Evolutionary conservation across 2,888 invertebrate genomes (phyloP).

Genomic region (Apomyelois bistriatella): DNA sequence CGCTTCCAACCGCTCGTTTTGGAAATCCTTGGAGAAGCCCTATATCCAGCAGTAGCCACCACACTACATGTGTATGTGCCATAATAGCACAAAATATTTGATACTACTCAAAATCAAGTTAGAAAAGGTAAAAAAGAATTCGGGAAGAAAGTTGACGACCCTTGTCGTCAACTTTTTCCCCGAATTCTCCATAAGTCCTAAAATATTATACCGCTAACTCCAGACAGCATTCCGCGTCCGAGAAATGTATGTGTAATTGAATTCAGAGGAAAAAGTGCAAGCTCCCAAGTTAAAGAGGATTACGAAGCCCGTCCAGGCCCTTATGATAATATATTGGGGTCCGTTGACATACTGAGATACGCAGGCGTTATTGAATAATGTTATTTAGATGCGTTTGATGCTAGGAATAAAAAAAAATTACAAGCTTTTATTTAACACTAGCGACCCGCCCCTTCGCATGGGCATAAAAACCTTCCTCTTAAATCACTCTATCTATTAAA

Average conservation of each 20-base stretch:
- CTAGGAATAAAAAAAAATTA: too few species aligned
- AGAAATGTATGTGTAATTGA: neutral
- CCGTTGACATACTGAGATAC: neutral
- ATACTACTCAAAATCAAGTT: too few species aligned
- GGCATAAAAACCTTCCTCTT: too few species aligned
- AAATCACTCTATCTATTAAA: too few species aligned
- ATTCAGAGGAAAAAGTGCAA: neutral
- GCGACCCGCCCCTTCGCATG: too few species aligned
- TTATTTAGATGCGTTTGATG: neutral
- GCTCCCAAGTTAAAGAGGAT: neutral
- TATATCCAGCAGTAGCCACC: too few species aligned
- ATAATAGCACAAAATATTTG: too few species aligned
- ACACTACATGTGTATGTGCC: too few species aligned
- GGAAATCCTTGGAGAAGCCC: too few species aligned
- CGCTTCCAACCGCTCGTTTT: too few species aligned
- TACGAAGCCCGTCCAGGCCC: neutral
- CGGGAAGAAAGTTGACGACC: too few species aligned
- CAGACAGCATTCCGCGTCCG: neutral
- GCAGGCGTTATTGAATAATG: conserved; percentile 3
- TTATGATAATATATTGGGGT: conserved; percentile 1
- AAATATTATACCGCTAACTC: neutral
- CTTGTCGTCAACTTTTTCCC: neutral
- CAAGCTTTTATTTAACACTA: too few species aligned
- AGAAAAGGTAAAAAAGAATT: neutral
- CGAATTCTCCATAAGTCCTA: neutral